These are phyloP conservation scores for Rhagonycha fulva DNA, from an alignment of 2,888 invertebrate genomes.

Conservation along the genomic window DNA sequence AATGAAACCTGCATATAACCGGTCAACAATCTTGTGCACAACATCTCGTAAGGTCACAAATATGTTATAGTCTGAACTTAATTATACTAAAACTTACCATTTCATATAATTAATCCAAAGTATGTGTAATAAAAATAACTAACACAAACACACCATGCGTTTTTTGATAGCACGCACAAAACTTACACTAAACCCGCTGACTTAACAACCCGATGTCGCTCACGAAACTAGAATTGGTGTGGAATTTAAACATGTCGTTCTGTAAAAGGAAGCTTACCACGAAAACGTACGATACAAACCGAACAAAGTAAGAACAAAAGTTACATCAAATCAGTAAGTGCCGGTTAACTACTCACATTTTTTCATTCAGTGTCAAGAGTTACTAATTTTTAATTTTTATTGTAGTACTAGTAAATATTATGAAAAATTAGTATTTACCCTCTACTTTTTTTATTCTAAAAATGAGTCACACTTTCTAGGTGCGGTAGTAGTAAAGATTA, in stretches of 20 bases:
- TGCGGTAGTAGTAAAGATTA: no score
- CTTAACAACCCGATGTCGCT: conserved; percentile 15
- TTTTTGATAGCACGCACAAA: conserved; percentile 25
- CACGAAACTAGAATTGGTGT: conserved; percentile 22
- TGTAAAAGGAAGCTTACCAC: background rate
- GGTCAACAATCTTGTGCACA: conserved; percentile 29
- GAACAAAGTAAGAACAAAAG: background rate
- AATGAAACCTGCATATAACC: conserved; percentile 23
- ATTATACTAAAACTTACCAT: conserved; percentile 3
- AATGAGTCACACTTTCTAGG: background rate
- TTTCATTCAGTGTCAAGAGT: background rate
- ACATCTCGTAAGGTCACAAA: background rate
- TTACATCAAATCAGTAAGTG: background rate
- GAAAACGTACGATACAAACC: background rate
- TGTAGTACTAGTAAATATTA: background rate
- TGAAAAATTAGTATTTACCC: background rate
- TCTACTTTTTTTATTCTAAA: background rate
- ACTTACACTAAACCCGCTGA: conserved; percentile 14
- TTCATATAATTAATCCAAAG: conserved; percentile 21
- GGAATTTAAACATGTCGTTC: conserved; percentile 1
- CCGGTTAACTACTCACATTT: background rate
- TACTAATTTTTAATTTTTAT: background rate
- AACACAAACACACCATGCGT: conserved; percentile 30
- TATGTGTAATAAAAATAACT: conserved; percentile 8
- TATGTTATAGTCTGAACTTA: background rate